A percentile compares a stretch with the other conserved stretches of the same genome.
phyloP scores from a whole-genome alignment of 2,797 vertebrate genomes.

The Sebastes matsubarae region DNA sequence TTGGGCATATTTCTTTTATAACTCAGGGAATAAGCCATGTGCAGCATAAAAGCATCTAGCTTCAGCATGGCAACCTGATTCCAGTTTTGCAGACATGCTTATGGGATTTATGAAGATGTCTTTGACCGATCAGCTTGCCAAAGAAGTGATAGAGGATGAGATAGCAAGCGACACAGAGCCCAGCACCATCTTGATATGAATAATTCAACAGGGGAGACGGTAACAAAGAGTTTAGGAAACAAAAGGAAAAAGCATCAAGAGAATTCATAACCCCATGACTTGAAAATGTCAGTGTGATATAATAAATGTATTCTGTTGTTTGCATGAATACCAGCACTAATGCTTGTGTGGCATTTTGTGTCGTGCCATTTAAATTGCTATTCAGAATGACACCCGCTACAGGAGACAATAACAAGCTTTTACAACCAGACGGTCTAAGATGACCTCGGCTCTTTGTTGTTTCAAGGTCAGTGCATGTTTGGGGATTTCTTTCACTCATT shows the following conservation, averaged over 20 bases:
- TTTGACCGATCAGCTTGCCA: not conserved
- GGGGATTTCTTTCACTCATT: not conserved
- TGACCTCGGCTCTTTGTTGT: slow-evolving; percentile 8
- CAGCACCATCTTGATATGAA: slow-evolving; percentile 33
- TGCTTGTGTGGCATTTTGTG: not conserved
- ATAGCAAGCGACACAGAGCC: slow-evolving; percentile 14
- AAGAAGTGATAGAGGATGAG: slow-evolving; percentile 1
- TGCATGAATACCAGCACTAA: not conserved
- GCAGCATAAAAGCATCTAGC: not conserved
- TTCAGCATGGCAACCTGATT: not conserved
- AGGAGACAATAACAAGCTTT: not conserved
- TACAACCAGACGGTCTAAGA: not conserved
- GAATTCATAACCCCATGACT: slow-evolving; percentile 3
- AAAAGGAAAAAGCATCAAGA: slow-evolving; percentile 11
- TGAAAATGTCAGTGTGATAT: slow-evolving; percentile 9
- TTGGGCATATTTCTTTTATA: not conserved
- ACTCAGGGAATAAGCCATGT: not conserved
- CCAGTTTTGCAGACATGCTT: not conserved
- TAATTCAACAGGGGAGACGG: slow-evolving; percentile 38
- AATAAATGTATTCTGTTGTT: not conserved
- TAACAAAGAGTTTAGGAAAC: slow-evolving; percentile 6
- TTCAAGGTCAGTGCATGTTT: slow-evolving; percentile 14
- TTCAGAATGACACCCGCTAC: not conserved
- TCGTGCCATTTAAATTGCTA: slow-evolving; percentile 7
- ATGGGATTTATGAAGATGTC: not conserved